Base-by-base conservation (phyloP, 30 jellyfish, hydroid and myxozoan species). In the Chrysaora quinquecirrha region DNA sequence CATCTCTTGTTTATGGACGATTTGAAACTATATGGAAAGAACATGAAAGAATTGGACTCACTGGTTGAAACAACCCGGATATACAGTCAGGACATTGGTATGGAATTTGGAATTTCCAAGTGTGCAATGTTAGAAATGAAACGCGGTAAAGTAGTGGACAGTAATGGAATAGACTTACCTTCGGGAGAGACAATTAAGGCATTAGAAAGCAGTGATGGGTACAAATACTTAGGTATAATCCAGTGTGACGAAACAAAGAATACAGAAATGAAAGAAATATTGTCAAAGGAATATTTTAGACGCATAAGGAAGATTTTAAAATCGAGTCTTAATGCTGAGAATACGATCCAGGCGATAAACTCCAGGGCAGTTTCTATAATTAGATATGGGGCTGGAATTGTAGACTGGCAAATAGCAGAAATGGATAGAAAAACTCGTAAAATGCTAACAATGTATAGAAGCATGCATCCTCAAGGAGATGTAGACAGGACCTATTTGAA, bases 401-500 rank as follows among this genome's bases (percentile, higher is more conserved):
- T 71, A 1, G 19, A 71, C 52, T 71, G 84, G 71, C 34, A 30
- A 14, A 21, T 16, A 2, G 32, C 27, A 11, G 20, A 71, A 22
- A 1, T 71, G 10, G 21, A 71, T 34, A n/a, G 30, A 46, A 14
- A 25, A 18, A 27, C 24, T 6, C 60, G 30, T 21, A 38, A 50
- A 71, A 31, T 34, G 1, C 71, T 71, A 30, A 71, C 73, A 34
- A 43, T 43, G 18, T 34, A 34, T 71, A 30, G 72, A 20, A 35
- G 34, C 73, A 3, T 25, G 7, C 84, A 35, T 21, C 34, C 71
- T 34, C 21, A 71, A 43, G 24, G 73, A 34, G 84, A 35, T 71
- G 84, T 71, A 11, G 71, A 71, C 43, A 73, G 84, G 2, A 1
- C 43, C 7, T 71, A 71, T 23, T 20, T 46, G 20, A 31, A 3